A percentile compares a stretch with the other conserved stretches of the same genome.
phyloP scores from a whole-genome alignment of 1,140 invertebrate genomes.

The Pachypeltis micranthus region DNA sequence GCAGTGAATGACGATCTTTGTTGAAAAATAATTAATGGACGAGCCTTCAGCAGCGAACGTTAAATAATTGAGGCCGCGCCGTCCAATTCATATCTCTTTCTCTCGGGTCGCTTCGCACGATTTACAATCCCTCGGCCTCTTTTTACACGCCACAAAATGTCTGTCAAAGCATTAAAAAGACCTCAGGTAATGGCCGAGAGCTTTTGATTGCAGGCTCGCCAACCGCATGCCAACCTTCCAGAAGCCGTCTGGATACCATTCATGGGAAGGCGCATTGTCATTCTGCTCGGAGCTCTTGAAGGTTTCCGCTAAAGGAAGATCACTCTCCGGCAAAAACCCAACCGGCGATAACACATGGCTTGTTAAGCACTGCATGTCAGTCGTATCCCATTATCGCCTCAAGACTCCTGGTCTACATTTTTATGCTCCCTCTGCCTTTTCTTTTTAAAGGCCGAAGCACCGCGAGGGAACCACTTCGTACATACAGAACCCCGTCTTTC shows the following conservation, averaged over 20 bases:
- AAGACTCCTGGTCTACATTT: constrained; percentile 9
- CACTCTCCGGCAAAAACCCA: background rate
- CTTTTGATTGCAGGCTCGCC: constrained; percentile 1
- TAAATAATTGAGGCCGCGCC: too few species aligned
- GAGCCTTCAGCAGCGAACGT: too few species aligned
- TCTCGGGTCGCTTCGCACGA: too few species aligned
- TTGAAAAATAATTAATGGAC: too few species aligned
- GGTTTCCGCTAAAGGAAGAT: background rate
- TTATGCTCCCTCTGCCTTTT: background rate
- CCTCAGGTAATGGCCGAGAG: background rate
- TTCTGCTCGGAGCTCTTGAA: background rate
- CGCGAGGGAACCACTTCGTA: background rate
- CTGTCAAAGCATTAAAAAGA: too few species aligned
- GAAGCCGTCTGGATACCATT: background rate
- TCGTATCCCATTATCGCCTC: constrained; percentile 9
- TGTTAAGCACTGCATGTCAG: constrained; percentile 7
- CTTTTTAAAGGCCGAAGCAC: background rate
- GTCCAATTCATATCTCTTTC: too few species aligned
- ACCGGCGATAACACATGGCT: constrained; percentile 5
- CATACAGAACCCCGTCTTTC: background rate
- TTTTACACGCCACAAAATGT: too few species aligned
- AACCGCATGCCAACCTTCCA: background rate
- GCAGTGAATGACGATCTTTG: too few species aligned
- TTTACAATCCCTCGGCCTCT: too few species aligned
- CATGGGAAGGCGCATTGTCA: background rate